phyloP scores from a whole-genome alignment of 2,888 invertebrate species.

The Romanomermis culicivorax region DNA sequence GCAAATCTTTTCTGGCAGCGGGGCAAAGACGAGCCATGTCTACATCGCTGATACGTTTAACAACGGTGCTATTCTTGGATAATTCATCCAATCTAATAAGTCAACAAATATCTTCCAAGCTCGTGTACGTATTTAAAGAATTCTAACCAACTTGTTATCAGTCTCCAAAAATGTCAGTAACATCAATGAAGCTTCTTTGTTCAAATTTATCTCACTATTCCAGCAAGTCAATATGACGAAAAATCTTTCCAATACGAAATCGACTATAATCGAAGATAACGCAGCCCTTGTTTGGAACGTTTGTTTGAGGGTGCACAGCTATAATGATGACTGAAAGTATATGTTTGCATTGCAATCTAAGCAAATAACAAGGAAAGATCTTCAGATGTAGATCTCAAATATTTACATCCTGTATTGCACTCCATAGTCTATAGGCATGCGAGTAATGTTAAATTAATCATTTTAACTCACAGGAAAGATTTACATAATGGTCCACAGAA shows the following conservation, averaged over 20 bases:
- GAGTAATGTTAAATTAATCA: too few species aligned
- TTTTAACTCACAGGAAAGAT: too few species aligned
- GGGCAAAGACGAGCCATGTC: constrained; percentile 34
- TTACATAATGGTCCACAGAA: too few species aligned
- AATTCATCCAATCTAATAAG: neutral
- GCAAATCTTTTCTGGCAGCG: constrained; percentile 43
- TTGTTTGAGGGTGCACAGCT: neutral
- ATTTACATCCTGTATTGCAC: too few species aligned
- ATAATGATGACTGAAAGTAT: too few species aligned
- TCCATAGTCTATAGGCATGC: too few species aligned
- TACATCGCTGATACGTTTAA: constrained; percentile 9
- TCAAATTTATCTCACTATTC: constrained; percentile 17
- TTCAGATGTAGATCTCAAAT: too few species aligned
- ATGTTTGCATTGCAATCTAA: too few species aligned
- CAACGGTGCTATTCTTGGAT: neutral
- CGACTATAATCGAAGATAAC: constrained; percentile 12
- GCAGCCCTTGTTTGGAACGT: neutral
- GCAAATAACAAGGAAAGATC: too few species aligned
- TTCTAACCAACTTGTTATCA: constrained; percentile 35
- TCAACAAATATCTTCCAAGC: neutral
- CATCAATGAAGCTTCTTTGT: constrained; percentile 27
- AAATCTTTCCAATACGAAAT: constrained; percentile 44
- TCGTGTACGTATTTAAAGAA: too few species aligned
- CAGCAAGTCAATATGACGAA: constrained; percentile 42
- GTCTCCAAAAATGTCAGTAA: constrained; percentile 39